phyloP scores from a whole-genome alignment of 2,888 invertebrate genomes.

The Brachycybe producta region DNA sequence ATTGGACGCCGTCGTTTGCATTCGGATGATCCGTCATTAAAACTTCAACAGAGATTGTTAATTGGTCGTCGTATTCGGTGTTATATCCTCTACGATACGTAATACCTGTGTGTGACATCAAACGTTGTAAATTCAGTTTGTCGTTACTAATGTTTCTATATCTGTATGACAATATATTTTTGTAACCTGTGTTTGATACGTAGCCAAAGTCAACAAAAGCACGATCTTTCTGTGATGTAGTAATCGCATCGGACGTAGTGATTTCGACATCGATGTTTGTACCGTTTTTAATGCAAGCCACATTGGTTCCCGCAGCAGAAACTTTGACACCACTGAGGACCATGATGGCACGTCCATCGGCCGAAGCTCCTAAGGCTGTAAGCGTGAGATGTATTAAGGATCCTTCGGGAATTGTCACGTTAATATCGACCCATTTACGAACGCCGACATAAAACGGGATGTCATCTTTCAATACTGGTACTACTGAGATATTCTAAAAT shows the following conservation, averaged over 20 bases:
- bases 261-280: background rate
- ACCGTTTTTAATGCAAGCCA: slow-evolving; percentile 11
- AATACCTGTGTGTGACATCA: background rate
- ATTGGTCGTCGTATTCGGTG: slow-evolving; percentile 3
- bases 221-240: slow-evolving; percentile 8
- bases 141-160: no score
- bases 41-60: slow-evolving; percentile 6
- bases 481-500: background rate
- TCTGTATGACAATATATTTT: background rate
- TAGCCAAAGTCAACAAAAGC: slow-evolving; percentile 3
- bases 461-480: background rate
- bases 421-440: background rate
- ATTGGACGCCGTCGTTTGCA: background rate
- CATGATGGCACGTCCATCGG: slow-evolving; percentile 9
- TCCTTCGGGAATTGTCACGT: slow-evolving; percentile 2
- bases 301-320: slow-evolving; percentile 4
- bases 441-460: background rate
- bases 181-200: slow-evolving; percentile 8
- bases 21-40: slow-evolving; percentile 11
- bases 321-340: background rate
- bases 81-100: slow-evolving; percentile 6
- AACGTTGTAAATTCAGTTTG: background rate
- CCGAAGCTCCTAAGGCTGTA: slow-evolving; percentile 1
- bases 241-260: background rate
- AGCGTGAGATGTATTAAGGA: background rate